Evolutionary conservation across 2,888 invertebrate species (phyloP), one percentile per base, ranked within the genome.

Genomic region (Lasius platythorax): DNA sequence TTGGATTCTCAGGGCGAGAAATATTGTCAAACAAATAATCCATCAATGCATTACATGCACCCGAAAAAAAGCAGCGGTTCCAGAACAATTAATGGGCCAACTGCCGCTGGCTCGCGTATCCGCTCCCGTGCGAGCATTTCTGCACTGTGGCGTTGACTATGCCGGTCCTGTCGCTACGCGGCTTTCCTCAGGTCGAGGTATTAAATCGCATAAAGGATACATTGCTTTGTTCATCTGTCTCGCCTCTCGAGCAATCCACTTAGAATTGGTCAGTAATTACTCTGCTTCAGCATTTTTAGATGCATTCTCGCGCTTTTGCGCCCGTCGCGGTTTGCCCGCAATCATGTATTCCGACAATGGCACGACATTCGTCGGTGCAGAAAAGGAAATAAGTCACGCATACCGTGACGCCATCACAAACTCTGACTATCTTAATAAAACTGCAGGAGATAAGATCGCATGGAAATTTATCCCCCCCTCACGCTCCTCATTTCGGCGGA

Each of bases 1-100:
- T 61, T 87, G 88, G 87, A 83, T 85, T 12, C 33, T 78, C 3
- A 63, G 83, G 1, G 86, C 85, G 0, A 74, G 85, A 37, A 70
- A 61, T 0, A 76, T 85, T 28, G 53, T 87, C 12, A 73, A 66
- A 8, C 37, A 5, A n/a, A 8, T 9, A 0, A 18, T 70, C 2
- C 46, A 46, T 28, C 53, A n/a, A 6, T 70, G 50, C 15, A 4
- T 70, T 12, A 6, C 23, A 2, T 70, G 50, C n/a, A n/a, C 30
- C 0, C 28, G 68, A 1, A 33, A 70, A 28, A 8, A 12, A 1
- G 70, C 70, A 0, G 23, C 70, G 0, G 28, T 28, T 6, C 30
- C 70, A 0, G 15, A 28, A 0, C 23, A 70, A 18, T 18, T 50
- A 15, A 70, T 53, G 70, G 70, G 70, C 2, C 18, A 50, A 12